Evolutionary conservation across 1,140 invertebrate genomes (phyloP), one percentile per base, ranked within the genome.

Genomic region (Mizuhopecten yessoensis): DNA sequence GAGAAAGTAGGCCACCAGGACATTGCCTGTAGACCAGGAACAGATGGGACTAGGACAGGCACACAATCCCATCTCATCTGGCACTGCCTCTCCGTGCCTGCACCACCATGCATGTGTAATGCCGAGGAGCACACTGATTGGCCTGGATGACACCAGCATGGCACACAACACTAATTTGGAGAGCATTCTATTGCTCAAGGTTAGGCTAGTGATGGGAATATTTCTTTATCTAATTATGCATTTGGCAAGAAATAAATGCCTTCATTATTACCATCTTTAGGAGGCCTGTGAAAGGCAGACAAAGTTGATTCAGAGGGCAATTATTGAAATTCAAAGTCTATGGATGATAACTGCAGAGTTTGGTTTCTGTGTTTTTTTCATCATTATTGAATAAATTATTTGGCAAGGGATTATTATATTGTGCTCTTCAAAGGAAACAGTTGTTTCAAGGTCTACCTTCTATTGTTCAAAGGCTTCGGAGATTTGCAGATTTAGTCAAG

Each of bases 161-260:
- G 42, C 57, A 75, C 57, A 75, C n/a, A n/a, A 75, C 57, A 75
- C 57, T 75, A 75, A 75, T 75, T 75, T 75, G 57, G 45, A 13
- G 57, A 75, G 57, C 57, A 75, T n/a, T 75, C 57, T 75, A 75
- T 75, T 75, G 57, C 57, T 75, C 57, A 75, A 75, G 57, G 57
- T 75, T 75, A 75, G 57, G 57, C 57, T 75, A 75, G 57, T 29
- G 57, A 75, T 29, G 57, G 57, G n/a, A 75, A 29, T 29, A 29
- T 75, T 75, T 29, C n/a, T 75, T 75, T n/a, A 75, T 75, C 57
- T 75, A 75, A 75, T 75, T 75, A 75, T 5, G 17, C 23, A 75
- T 75, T 29, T 75, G 23, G 57, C 57, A 45, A 45, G 42, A 45
- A 45, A 9, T 45, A 45, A 45, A 7, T 45, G 42, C 42, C 42